These are phyloP conservation scores for Panthera leo DNA, from an alignment of 2,113 vertebrate genomes.

Conservation along the genomic window DNA sequence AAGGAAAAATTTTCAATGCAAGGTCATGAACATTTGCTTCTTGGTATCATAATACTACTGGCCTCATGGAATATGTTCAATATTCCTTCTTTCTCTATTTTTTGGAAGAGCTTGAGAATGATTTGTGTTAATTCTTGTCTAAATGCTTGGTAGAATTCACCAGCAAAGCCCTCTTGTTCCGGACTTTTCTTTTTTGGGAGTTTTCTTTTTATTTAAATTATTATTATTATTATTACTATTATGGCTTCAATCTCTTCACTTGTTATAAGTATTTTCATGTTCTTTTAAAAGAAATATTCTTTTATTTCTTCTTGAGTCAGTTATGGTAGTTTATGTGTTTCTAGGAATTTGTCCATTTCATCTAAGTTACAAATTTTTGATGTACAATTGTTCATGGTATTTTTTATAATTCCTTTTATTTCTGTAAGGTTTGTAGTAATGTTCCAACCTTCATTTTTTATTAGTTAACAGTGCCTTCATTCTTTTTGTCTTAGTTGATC, in stretches of 20 bases:
- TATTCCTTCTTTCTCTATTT: not conserved
- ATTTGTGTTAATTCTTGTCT: not conserved
- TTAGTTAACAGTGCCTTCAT: not conserved
- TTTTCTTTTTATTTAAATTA: not conserved
- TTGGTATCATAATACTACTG: not conserved
- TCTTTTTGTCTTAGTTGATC: not conserved
- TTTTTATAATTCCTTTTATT: not conserved
- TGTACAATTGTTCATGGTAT: not conserved
- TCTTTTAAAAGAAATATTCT: not conserved
- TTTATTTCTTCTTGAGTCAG: not conserved
- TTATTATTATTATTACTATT: too few relatives aligned
- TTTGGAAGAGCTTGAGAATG: not conserved
- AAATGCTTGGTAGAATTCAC: not conserved
- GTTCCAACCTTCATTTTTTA: not conserved
- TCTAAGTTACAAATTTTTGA: not conserved
- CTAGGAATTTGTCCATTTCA: not conserved
- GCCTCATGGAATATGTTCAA: not conserved
- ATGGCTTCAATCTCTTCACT: not conserved
- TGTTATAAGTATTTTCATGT: not conserved
- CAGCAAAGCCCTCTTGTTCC: not conserved
- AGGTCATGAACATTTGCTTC: not conserved
- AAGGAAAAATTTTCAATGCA: not conserved
- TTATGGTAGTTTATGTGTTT: not conserved
- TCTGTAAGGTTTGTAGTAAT: not conserved
- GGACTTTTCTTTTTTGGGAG: not conserved